A percentile compares a stretch with the other conserved stretches of the same genome.
Evolutionary conservation across 2,888 invertebrate genomes (phyloP).

Genomic region (Oxycera nigricornis): DNA sequence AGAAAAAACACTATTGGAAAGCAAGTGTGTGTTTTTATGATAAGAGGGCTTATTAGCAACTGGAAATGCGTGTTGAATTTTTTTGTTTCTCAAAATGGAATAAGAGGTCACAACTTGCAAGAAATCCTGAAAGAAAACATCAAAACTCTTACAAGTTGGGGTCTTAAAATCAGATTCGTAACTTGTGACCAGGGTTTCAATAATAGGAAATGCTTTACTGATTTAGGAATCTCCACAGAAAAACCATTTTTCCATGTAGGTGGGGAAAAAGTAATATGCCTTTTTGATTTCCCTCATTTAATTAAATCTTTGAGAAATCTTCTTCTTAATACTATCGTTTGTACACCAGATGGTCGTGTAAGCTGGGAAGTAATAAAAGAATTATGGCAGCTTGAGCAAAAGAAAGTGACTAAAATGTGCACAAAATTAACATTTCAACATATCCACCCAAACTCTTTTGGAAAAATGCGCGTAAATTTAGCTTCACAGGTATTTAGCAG

Average conservation of each 20-base stretch:
- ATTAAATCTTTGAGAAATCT: slow-evolving; percentile 32
- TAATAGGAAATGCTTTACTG: slow-evolving; percentile 16
- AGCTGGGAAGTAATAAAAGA: slow-evolving; percentile 31
- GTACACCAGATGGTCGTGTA: slow-evolving; percentile 17
- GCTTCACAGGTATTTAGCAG: slow-evolving; percentile 31
- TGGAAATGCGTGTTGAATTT: slow-evolving; percentile 42
- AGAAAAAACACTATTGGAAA: slow-evolving; percentile 38
- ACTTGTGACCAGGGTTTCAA: slow-evolving; percentile 16
- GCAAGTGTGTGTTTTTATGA: slow-evolving; percentile 43
- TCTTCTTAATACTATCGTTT: slow-evolving; percentile 2
- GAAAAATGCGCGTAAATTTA: slow-evolving; percentile 42
- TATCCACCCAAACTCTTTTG: slow-evolving; percentile 36
- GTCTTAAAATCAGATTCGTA: slow-evolving; percentile 18
- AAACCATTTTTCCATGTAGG: slow-evolving; percentile 12
- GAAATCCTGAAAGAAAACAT: slow-evolving; percentile 36
- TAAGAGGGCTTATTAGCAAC: slow-evolving; percentile 38
- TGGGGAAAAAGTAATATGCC: background rate
- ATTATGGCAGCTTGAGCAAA: slow-evolving; percentile 36
- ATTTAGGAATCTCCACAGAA: background rate
- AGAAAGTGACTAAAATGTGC: slow-evolving; percentile 40
- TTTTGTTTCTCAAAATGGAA: slow-evolving; percentile 39
- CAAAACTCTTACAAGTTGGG: slow-evolving; percentile 2
- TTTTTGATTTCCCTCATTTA: slow-evolving; percentile 30
- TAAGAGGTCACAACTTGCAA: slow-evolving; percentile 31
- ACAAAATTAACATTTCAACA: slow-evolving; percentile 35